Conservation (phyloP, 2,888 invertebrate genomes). For the Neuroscelio doddi region DNA sequence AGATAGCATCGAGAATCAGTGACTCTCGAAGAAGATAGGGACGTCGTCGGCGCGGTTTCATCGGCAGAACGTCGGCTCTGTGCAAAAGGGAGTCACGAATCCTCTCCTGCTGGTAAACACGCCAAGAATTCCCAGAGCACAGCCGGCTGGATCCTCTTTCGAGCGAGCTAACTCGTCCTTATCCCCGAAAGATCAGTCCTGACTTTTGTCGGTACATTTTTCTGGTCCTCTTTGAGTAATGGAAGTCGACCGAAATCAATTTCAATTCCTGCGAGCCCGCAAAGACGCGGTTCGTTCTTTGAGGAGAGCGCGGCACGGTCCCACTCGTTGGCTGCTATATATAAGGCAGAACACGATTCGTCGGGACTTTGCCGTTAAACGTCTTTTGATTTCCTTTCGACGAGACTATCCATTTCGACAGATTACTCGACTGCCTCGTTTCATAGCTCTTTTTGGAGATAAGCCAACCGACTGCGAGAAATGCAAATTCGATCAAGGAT, state of each 20-base stretch:
- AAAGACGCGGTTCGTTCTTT: conserved; percentile 39
- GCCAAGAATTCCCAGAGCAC: conserved; percentile 61
- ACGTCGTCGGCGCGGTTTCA: conserved; percentile 33
- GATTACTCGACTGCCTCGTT: not conserved
- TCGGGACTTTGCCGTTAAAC: conserved; percentile 10
- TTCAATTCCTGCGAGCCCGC: conserved; percentile 58
- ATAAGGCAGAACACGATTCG: conserved; percentile 11
- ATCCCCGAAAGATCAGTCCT: conserved; percentile 61
- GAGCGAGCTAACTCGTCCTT: conserved; percentile 50
- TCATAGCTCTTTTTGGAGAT: conserved; percentile 11
- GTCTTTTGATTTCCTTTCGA: conserved; percentile 17
- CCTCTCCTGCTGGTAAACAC: conserved; percentile 61
- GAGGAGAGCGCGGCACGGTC: conserved; percentile 7
- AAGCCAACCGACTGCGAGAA: conserved; percentile 11
- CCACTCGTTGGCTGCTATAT: conserved; percentile 4
- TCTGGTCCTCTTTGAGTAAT: conserved; percentile 62
- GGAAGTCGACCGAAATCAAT: conserved; percentile 66
- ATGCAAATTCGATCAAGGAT: conserved; percentile 4
- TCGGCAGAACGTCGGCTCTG: conserved; percentile 33
- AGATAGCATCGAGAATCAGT: conserved; percentile 28
- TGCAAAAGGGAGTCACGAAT: conserved; percentile 50
- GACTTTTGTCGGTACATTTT: conserved; percentile 64
- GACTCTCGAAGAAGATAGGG: conserved; percentile 18
- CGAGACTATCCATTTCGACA: conserved; percentile 18
- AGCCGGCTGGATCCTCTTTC: conserved; percentile 50